Conservation (phyloP, 2,888 invertebrate species). For the Protonemura montana region DNA sequence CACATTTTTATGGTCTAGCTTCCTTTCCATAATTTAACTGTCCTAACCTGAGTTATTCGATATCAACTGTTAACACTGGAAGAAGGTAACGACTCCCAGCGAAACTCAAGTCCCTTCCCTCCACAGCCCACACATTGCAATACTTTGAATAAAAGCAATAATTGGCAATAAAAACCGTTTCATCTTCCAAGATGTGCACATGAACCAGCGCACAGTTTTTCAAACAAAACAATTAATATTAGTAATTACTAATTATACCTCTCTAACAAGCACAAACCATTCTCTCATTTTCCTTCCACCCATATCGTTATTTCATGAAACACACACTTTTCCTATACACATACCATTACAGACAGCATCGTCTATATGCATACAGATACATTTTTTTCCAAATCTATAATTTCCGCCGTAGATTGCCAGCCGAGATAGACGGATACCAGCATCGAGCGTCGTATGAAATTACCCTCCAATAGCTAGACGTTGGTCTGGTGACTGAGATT, state of each 20-base stretch:
- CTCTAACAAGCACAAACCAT: slow-evolving; percentile 7
- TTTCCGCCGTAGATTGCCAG: not conserved
- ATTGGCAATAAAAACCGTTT: not conserved
- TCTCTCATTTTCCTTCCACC: not conserved
- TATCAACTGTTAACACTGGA: too few relatives aligned
- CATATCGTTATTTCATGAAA: not conserved
- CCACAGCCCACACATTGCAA: too few relatives aligned
- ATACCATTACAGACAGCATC: not conserved
- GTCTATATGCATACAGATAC: not conserved
- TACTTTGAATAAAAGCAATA: not conserved
- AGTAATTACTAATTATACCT: not conserved
- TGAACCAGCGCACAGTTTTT: not conserved
- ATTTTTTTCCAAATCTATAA: not conserved
- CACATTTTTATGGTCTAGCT: too few relatives aligned
- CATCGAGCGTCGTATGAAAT: not conserved
- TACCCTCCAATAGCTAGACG: not conserved
- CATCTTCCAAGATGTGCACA: not conserved
- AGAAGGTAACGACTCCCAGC: too few relatives aligned
- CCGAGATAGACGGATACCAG: not conserved
- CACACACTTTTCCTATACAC: not conserved
- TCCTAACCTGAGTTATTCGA: too few relatives aligned
- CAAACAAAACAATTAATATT: not conserved
- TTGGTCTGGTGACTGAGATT: not conserved
- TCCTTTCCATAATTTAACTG: too few relatives aligned
- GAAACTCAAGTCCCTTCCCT: too few relatives aligned